A percentile compares a stretch with the other conserved stretches of the same genome.
phyloP scores from a whole-genome alignment of 2,113 vertebrate species.

The Microtus oregoni region DNA sequence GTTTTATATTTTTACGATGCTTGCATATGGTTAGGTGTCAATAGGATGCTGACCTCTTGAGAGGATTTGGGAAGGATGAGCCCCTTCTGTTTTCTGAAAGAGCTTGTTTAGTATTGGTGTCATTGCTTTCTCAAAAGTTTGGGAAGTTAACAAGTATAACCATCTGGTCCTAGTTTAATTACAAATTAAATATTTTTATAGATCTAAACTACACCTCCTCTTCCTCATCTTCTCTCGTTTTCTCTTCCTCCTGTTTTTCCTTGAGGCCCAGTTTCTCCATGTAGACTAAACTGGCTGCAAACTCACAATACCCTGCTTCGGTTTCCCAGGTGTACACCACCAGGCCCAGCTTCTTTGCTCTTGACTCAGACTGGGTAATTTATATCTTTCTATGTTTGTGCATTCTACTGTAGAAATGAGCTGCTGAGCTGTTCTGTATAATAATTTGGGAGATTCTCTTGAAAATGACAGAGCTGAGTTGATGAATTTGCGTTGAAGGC shows the following conservation, averaged over 20 bases:
- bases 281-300: not conserved
- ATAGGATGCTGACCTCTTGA: not conserved
- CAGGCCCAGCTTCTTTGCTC: not conserved
- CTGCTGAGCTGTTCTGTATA: not conserved
- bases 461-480: not conserved
- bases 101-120: not conserved
- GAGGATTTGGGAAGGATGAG: not conserved
- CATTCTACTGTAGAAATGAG: not conserved
- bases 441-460: not conserved
- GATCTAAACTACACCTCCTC: not conserved
- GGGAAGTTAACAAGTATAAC: not conserved
- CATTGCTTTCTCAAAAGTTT: conserved; percentile 8
- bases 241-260: not conserved
- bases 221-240: not conserved
- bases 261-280: not conserved
- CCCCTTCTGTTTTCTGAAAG: not conserved
- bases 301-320: not conserved
- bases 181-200: not conserved
- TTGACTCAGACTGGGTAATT: not conserved
- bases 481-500: not conserved
- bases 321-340: not conserved
- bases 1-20: not conserved
- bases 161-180: not conserved
- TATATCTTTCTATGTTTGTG: not conserved
- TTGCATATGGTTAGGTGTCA: not conserved